phyloP scores from a whole-genome alignment of 2,888 invertebrate genomes.

The Halocaridina rubra region DNA sequence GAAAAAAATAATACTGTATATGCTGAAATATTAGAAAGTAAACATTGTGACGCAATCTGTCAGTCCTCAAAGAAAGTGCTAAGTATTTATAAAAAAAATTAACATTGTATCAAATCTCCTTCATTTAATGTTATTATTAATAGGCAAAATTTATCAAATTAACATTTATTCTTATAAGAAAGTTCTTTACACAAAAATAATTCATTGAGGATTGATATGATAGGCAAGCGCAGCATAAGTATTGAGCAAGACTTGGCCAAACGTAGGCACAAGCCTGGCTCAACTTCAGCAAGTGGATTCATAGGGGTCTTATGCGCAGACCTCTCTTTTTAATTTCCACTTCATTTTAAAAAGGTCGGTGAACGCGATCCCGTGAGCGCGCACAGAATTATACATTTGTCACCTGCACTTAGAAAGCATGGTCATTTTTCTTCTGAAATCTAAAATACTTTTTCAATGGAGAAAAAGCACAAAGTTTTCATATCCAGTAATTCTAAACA shows the following conservation, averaged over 20 bases:
- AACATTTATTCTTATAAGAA: no score
- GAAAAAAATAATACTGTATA: no score
- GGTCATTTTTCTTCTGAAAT: no score
- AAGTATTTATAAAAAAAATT: no score
- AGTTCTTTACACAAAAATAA: no score
- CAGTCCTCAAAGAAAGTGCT: constrained; percentile 37
- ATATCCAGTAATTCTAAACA: no score
- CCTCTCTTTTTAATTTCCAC: constrained; percentile 30
- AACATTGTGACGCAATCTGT: constrained; percentile 40
- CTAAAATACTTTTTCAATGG: no score
- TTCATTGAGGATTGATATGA: constrained; percentile 37
- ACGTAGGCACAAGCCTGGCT: constrained; percentile 48
- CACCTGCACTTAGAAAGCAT: no score
- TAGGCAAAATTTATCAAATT: no score
- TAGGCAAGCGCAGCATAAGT: constrained; percentile 36
- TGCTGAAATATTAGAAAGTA: constrained; percentile 52
- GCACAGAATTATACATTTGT: constrained; percentile 9
- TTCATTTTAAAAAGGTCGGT: constrained; percentile 12
- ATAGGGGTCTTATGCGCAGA: constrained; percentile 53
- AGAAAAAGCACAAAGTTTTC: no score
- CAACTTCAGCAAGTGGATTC: constrained; percentile 29
- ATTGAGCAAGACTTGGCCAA: constrained; percentile 52
- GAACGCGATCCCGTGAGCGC: constrained; percentile 28
- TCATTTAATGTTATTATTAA: no score
- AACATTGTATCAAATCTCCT: no score